Evolutionary conservation across 2,113 vertebrate genomes (phyloP).

Genomic region (Tautogolabrus adspersus): DNA sequence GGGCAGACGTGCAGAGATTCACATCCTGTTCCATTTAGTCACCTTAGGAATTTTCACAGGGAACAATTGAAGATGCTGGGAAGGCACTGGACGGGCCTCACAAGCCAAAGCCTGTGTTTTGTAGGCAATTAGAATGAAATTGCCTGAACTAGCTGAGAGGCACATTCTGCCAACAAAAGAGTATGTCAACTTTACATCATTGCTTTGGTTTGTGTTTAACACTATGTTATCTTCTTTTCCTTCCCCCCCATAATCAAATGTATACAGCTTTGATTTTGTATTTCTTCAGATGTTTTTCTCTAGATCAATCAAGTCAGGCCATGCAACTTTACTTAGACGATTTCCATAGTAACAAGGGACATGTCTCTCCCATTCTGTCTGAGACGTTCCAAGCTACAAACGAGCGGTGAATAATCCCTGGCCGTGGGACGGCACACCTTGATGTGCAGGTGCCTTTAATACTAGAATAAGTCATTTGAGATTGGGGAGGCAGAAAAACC

Average conservation of each 20-base stretch:
- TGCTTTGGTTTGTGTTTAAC: constrained; percentile 44
- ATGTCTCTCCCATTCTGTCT: constrained; percentile 23
- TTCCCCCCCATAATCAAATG: constrained; percentile 28
- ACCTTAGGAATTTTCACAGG: constrained; percentile 72
- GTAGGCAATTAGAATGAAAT: constrained; percentile 76
- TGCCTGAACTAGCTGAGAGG: constrained; percentile 64
- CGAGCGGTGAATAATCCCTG: constrained; percentile 51
- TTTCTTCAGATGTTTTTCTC: constrained; percentile 38
- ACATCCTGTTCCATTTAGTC: constrained; percentile 64
- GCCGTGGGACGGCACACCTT: constrained; percentile 55
- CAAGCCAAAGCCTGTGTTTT: constrained; percentile 67
- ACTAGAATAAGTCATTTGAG: constrained; percentile 71
- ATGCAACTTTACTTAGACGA: constrained; percentile 42
- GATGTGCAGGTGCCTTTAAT: constrained; percentile 76
- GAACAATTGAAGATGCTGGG: constrained; percentile 51
- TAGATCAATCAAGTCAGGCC: constrained; percentile 47
- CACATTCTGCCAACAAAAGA: constrained; percentile 65
- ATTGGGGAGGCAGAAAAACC: constrained; percentile 56
- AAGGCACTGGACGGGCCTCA: constrained; percentile 47
- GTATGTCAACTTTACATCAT: constrained; percentile 56
- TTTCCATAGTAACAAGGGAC: constrained; percentile 40
- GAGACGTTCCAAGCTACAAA: constrained; percentile 58
- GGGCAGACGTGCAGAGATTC: constrained; percentile 66
- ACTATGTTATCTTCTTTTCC: constrained; percentile 24
- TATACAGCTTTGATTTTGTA: constrained; percentile 21